Percentiles rank a stretch among this genome's conserved stretches.
Conservation (phyloP, 2,113 vertebrate genomes). For the Periophthalmodon schlosseri region DNA sequence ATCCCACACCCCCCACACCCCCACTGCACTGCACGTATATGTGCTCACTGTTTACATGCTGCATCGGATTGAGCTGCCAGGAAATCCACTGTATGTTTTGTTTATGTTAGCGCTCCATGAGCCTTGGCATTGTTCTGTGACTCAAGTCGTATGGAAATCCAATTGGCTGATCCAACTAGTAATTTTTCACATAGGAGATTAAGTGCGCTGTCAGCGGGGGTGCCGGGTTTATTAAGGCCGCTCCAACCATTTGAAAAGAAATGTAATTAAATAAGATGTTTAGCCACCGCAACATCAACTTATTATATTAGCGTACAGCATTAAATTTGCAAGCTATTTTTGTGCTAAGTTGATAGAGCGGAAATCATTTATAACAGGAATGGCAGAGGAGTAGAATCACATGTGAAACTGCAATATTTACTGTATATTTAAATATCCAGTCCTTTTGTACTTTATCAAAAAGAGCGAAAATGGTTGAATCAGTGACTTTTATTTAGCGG, state of each 20-base stretch:
- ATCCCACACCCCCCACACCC: neutral
- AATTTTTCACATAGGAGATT: constrained; percentile 9
- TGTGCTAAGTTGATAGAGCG: neutral
- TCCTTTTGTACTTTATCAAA: neutral
- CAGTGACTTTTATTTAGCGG: neutral
- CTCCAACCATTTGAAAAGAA: constrained; percentile 8
- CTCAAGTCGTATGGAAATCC: neutral
- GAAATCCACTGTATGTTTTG: neutral
- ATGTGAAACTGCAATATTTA: neutral
- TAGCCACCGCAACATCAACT: neutral
- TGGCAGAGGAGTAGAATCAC: neutral
- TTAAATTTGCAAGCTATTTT: neutral
- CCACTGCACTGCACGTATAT: neutral
- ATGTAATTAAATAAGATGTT: constrained; percentile 18
- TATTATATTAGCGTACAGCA: constrained; percentile 4
- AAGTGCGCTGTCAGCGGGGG: neutral
- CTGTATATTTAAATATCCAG: neutral
- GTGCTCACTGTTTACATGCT: neutral
- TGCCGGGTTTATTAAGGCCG: neutral
- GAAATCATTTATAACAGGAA: neutral
- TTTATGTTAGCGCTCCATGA: neutral
- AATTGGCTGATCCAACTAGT: neutral
- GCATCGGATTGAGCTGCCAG: constrained; percentile 7
- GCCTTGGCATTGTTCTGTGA: neutral
- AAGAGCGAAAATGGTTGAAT: neutral